These are phyloP conservation scores for Sinocyclocheilus rhinocerous DNA, from an alignment of 2,113 vertebrate genomes.

Conservation along the genomic window DNA sequence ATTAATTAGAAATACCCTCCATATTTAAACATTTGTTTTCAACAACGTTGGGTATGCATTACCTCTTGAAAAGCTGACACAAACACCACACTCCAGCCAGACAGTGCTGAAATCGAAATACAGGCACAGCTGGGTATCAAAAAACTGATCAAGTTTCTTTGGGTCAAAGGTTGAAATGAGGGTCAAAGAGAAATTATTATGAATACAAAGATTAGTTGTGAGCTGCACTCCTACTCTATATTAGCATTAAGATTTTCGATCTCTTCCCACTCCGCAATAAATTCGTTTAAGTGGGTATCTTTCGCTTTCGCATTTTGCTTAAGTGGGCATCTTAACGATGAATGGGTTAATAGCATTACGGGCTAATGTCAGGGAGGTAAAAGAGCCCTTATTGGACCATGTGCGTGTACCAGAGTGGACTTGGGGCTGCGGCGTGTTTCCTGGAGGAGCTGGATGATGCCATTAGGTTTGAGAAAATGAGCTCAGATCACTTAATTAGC, in stretches of 20 bases:
- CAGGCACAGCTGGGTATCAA: background rate
- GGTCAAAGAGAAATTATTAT: background rate
- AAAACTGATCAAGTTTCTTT: background rate
- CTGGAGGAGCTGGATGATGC: constrained; percentile 30
- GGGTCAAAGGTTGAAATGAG: background rate
- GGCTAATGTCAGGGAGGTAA: constrained; percentile 46
- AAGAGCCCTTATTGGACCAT: constrained; percentile 22
- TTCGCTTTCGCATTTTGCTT: constrained; percentile 71
- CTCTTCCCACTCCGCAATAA: constrained; percentile 73
- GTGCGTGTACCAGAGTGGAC: background rate
- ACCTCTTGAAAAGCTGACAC: background rate
- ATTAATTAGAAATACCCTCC: background rate
- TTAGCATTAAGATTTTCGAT: constrained; percentile 75
- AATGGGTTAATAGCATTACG: constrained; percentile 75
- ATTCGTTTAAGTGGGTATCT: constrained; percentile 72
- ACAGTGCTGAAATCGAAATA: background rate
- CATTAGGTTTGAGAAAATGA: constrained; percentile 46
- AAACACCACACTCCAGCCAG: background rate
- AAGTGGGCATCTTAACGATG: constrained; percentile 72
- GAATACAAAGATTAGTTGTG: constrained; percentile 62
- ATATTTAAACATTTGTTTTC: background rate
- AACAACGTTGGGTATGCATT: background rate
- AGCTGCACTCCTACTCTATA: constrained; percentile 62
- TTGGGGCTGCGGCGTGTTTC: constrained; percentile 21
- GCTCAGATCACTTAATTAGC: constrained; percentile 48